Conservation (phyloP, 1,140 invertebrate species). For the Drosophila sturtevanti region DNA sequence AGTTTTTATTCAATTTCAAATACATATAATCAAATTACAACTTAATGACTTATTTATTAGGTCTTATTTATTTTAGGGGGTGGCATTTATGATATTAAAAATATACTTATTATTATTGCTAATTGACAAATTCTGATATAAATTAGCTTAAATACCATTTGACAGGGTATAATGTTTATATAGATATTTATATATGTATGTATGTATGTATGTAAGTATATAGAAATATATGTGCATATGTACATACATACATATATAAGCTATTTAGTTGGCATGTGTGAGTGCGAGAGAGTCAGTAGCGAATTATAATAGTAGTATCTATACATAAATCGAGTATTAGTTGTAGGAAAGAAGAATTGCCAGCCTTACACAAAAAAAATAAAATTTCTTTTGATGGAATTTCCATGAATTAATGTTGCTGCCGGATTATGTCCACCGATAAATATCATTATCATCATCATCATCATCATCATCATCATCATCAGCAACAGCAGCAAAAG, state of each 20-base stretch:
- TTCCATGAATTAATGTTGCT: constrained; percentile 76
- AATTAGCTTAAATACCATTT: too few relatives aligned
- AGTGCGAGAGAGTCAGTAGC: constrained; percentile 26
- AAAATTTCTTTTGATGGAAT: constrained; percentile 76
- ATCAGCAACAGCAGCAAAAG: constrained; percentile 3
- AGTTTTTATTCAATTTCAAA: too few relatives aligned
- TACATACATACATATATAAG: constrained; percentile 21
- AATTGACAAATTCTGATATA: too few relatives aligned
- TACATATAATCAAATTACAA: too few relatives aligned
- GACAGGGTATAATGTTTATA: too few relatives aligned
- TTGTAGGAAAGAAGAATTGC: not conserved
- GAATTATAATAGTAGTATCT: not conserved
- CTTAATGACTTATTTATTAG: too few relatives aligned
- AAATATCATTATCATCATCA: not conserved
- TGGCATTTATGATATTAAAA: too few relatives aligned
- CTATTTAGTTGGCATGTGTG: constrained; percentile 64
- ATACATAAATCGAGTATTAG: not conserved
- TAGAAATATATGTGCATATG: not conserved
- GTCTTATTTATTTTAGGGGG: too few relatives aligned
- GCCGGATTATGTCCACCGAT: constrained; percentile 58
- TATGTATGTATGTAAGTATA: not conserved
- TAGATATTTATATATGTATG: not conserved
- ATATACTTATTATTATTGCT: too few relatives aligned
- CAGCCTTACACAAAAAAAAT: constrained; percentile 19
- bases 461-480: constrained; percentile 7